Base-by-base conservation (phyloP, 1,140 invertebrate genomes). In the Ostrea edulis region DNA sequence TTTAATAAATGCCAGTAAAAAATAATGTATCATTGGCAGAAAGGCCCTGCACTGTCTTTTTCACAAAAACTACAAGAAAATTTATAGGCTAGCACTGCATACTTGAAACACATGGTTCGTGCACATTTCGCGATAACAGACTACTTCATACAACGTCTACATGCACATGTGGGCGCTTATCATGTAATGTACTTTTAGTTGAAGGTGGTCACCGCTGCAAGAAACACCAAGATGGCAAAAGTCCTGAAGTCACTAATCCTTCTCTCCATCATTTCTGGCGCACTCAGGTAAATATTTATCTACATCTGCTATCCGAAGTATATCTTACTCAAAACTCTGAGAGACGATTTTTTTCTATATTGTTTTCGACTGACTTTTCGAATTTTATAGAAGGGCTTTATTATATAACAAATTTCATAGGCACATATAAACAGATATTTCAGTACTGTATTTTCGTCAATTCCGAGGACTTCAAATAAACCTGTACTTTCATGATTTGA, bases 91-190 rank as follows among this genome's bases (percentile, higher is more conserved):
- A 17, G n/a, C 17, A n/a, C 0, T 20, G 17, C 7, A 62, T 62
- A 62, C 55, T 62, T 62, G n/a, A 62, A 62, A 62, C 55, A 44
- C 5, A n/a, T 62, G 14, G 55, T 20, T 17, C 17, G 55, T 62
- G 55, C 55, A 62, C 55, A 20, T n/a, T n/a, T 7, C 55, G n/a
- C n/a, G 55, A 7, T 20, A n/a, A 62, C 55, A 17, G 14, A 20
- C 11, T 58, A 58, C 55, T 17, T 20, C n/a, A n/a, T 62, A n/a
- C 55, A 20, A 62, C 17, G 20, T 17, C 17, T 62, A 62, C 14
- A 20, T n/a, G 55, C 25, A 29, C 25, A 44, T 29, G 68, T 77
- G 68, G 68, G 68, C 68, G 68, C 68, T 77, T 77, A 77, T 77
- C 68, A 29, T 29, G 25, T 77, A 12, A 29, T 35, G 68, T 35